phyloP scores from a whole-genome alignment of 2,797 vertebrate species.

The Carapus acus region DNA sequence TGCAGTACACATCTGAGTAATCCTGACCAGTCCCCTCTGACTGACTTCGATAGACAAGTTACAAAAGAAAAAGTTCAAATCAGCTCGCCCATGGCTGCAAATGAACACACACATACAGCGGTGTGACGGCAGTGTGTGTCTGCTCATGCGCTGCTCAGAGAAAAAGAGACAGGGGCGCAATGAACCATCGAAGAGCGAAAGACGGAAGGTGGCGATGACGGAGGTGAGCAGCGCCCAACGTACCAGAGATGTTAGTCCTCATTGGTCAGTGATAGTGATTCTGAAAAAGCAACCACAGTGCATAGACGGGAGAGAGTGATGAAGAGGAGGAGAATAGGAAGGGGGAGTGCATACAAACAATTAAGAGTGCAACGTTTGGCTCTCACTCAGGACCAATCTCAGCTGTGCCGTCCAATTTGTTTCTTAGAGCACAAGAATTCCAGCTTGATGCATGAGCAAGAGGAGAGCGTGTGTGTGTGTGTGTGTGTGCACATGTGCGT shows the following conservation, averaged over 20 bases:
- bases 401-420: not conserved
- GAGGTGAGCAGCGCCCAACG: constrained; percentile 71
- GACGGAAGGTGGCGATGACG: constrained; percentile 27
- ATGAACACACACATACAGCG: constrained; percentile 33
- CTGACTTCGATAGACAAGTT: constrained; percentile 2
- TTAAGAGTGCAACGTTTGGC: constrained; percentile 59
- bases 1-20: not conserved
- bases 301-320: constrained; percentile 74
- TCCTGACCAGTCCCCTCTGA: not conserved
- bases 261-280: constrained; percentile 99
- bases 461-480: too few species aligned
- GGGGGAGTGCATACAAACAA: constrained; percentile 64
- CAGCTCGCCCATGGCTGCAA: constrained; percentile 34
- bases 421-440: not conserved
- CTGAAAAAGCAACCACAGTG: constrained; percentile 92
- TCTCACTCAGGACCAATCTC: constrained; percentile 30
- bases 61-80: constrained; percentile 7
- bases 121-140: constrained; percentile 39
- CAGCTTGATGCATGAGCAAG: too few species aligned
- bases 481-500: too few species aligned
- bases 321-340: constrained; percentile 57
- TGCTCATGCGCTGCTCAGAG: constrained; percentile 49
- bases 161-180: constrained; percentile 66
- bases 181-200: constrained; percentile 32
- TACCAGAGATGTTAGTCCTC: constrained; percentile 91